phyloP scores from a whole-genome alignment of 2,113 vertebrate genomes.

The Neodon shergylaensis region DNA sequence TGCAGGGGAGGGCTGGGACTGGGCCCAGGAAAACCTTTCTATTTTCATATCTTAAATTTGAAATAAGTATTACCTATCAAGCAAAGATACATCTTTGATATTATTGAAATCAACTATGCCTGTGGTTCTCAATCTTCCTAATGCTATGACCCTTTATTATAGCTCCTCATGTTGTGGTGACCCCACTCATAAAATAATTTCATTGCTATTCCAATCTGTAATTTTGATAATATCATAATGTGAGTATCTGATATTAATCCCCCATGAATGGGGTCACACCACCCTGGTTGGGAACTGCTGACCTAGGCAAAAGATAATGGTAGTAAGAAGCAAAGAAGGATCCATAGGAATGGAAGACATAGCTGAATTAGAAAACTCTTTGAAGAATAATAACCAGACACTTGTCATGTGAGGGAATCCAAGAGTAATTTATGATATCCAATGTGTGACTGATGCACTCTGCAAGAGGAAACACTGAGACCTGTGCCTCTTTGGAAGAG shows the following conservation, averaged over 20 bases:
- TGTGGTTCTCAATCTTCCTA: background rate
- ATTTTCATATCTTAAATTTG: background rate
- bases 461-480: background rate
- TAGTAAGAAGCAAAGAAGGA: background rate
- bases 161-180: background rate
- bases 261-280: fast-evolving
- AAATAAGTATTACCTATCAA: background rate
- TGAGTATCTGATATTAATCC: background rate
- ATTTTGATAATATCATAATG: background rate
- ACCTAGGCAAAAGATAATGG: background rate
- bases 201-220: background rate
- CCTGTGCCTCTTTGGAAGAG: background rate
- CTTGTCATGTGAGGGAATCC: background rate
- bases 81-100: background rate
- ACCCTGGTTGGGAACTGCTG: background rate
- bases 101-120: background rate
- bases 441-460: background rate
- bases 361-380: background rate
- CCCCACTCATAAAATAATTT: background rate
- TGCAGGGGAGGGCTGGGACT: background rate
- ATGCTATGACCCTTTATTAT: too few species aligned
- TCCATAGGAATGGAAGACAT: background rate
- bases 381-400: background rate
- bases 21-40: background rate
- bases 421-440: background rate